Evolutionary conservation across 2,113 vertebrate species (phyloP), one percentile per base, ranked within the genome.

Genomic region (Mystacornis crossleyi): DNA sequence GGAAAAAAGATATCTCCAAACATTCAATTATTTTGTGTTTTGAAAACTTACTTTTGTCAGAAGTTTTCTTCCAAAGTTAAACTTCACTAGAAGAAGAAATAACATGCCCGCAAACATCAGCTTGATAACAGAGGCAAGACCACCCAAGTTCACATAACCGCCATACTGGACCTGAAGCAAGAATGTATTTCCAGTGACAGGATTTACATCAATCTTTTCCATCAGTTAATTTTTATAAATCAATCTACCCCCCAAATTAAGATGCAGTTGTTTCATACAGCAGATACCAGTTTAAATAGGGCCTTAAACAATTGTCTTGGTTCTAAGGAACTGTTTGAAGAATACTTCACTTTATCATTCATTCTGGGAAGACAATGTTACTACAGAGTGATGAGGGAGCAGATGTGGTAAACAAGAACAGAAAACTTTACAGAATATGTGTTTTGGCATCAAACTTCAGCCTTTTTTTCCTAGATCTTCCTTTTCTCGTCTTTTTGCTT

Each of bases 61-160:
- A 73, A 99, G 98, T 51, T 99, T 99, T 92, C 99, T 98, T 97
- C 99, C 99, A 95, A 98, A 99, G 94, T 97, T 98, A 95, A 99
- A 99, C 95, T 98, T 99, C 72, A 98, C 98, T 45, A 99, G 97
- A 81, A 99, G 95, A 97, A 98, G 97, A 98, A 99, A 99, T 88
- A 99, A 97, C 93, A 99, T 96, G 54, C 99, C 99, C 25, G 98
- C 98, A 95, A 99, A 98, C 97, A 99, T 97, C 95, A 99, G 79
- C 94, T 99, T 99, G 86, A 99, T 90, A 34, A 99, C 81, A 87
- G 98, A 99, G 62, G 98, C 89, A 47, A 99, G 77, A 25, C 99
- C 98, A 43, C 99, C 99, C 3, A 99, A 3, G 3, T 98, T 98
- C 33, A 96, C 86, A 6, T 99, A 99, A 3, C 98, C 98, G 0